Base-by-base conservation (phyloP, 2,113 vertebrate genomes). In the Ageneiosus marmoratus region DNA sequence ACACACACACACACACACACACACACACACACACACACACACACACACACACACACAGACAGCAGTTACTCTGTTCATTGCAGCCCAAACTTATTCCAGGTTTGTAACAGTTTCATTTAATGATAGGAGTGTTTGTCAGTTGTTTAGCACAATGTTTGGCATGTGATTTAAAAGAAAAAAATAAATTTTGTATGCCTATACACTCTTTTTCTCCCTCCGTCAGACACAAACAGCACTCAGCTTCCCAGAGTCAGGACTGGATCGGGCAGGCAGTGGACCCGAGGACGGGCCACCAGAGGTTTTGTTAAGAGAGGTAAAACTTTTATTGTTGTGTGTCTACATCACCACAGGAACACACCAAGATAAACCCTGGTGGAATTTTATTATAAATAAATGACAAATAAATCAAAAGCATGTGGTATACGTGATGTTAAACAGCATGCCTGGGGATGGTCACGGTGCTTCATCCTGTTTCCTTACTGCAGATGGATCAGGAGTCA, bases 151-250 rank as follows among this genome's bases (percentile, higher is more conserved):
- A 32, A 11, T 1, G 27, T 37, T 18, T 37, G 29, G 27, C 3
- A n/a, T 34, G 27, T 55, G 48, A 7, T 55, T 46, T n/a, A n/a
- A n/a, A n/a, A n/a, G n/a, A n/a, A n/a, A n/a, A n/a, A n/a, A n/a
- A n/a, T n/a, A n/a, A n/a, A n/a, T n/a, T n/a, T n/a, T n/a, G n/a
- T n/a, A n/a, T n/a, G n/a, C n/a, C n/a, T n/a, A n/a, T n/a, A n/a
- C n/a, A 10, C 51, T 20, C 32, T 80, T 15, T 13, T 13, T 75
- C 15, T 2, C 41, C 50, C 82, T 0, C 86, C n/a, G n/a, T 41
- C 37, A 99, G 98, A 98, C 88, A 95, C 97, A 0, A 96, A 96
- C 91, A 97, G 94, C 79, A 95, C 87, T 63, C 94, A 95, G 78
- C 91, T 73, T 20, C 5, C 94, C 1, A 97, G 94, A 91, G 92